Conservation (phyloP, 2,113 vertebrate species). For the Ceuthmochares aereus region DNA sequence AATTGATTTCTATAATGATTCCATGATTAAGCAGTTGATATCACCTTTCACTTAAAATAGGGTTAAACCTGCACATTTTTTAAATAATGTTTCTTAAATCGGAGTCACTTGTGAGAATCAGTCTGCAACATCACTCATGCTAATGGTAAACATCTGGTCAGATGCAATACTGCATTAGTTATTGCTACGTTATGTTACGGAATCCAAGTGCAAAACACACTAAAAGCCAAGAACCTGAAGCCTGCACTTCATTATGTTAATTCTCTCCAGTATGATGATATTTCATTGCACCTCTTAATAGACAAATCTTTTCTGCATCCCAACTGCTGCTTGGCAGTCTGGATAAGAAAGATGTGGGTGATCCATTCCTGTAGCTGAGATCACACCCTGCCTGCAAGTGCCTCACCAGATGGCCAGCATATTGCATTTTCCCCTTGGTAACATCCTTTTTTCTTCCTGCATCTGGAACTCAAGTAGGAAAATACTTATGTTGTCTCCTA, state of each 20-base stretch:
- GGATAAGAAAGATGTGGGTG: constrained; percentile 52
- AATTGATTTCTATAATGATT: neutral
- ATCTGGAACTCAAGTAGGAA: constrained; percentile 63
- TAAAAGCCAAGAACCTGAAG: constrained; percentile 8
- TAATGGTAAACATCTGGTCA: neutral
- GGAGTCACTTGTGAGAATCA: neutral
- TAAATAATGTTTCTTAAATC: neutral
- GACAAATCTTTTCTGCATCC: constrained; percentile 21
- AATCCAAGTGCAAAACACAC: neutral
- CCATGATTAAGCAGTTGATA: neutral
- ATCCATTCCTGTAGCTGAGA: constrained; percentile 65
- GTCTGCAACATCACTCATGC: neutral
- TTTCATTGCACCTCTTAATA: constrained; percentile 43
- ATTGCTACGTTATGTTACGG: neutral
- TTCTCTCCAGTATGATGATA: constrained; percentile 14
- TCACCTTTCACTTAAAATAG: neutral
- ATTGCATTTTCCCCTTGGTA: constrained; percentile 65
- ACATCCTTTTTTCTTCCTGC: constrained; percentile 54
- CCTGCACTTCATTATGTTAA: constrained; percentile 7
- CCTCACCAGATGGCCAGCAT: constrained; percentile 70
- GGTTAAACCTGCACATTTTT: neutral
- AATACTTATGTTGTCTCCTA: constrained; percentile 68
- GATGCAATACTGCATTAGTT: neutral
- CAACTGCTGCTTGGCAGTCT: constrained; percentile 44
- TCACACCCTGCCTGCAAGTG: constrained; percentile 62